Conservation (phyloP, 1,140 invertebrate genomes). For the Vanessa tameamea region DNA sequence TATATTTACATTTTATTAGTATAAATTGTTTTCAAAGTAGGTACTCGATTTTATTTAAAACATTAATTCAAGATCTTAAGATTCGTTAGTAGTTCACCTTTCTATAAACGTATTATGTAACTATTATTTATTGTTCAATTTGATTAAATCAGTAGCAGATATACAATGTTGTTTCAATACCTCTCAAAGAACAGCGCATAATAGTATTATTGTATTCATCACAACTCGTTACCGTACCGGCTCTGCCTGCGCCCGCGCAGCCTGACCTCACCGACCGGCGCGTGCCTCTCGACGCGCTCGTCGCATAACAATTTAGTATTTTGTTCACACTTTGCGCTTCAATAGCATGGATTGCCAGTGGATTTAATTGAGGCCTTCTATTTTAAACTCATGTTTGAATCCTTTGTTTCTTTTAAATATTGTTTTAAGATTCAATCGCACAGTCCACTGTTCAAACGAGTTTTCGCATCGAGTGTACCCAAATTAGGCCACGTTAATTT, state of each 20-base stretch:
- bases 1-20: too few species aligned
- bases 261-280: slow-evolving; percentile 54
- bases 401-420: slow-evolving; percentile 19
- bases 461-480: background rate
- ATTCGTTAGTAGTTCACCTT: too few species aligned
- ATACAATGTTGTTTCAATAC: slow-evolving; percentile 27
- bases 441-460: background rate
- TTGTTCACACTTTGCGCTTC: slow-evolving; percentile 35
- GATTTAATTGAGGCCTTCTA: slow-evolving; percentile 29
- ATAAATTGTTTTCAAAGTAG: too few species aligned
- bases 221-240: slow-evolving; percentile 19
- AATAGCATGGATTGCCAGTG: slow-evolving; percentile 8
- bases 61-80: too few species aligned
- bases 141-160: background rate
- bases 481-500: background rate
- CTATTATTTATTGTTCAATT: background rate
- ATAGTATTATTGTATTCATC: slow-evolving; percentile 29
- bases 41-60: too few species aligned
- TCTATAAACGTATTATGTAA: background rate
- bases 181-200: slow-evolving; percentile 20
- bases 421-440: slow-evolving; percentile 17
- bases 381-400: slow-evolving; percentile 22
- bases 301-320: slow-evolving; percentile 62
- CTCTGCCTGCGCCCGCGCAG: slow-evolving; percentile 27
- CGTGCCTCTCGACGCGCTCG: slow-evolving; percentile 55